Conservation (phyloP, 1,140 invertebrate genomes). For the Myzus persicae region DNA sequence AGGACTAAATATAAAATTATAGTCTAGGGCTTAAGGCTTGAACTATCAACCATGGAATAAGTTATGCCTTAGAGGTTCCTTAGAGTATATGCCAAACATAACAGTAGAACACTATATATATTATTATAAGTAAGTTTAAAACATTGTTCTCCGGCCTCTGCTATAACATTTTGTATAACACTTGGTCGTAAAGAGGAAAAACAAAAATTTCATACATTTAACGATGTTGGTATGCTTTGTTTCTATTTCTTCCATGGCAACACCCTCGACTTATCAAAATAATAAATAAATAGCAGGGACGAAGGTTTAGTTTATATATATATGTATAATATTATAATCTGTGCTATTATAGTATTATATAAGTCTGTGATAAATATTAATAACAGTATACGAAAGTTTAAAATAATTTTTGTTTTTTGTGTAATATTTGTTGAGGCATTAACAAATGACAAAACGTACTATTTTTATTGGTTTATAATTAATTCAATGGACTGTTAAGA, state of each 20-base stretch:
- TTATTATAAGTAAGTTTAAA: too few relatives aligned
- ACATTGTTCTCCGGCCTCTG: too few relatives aligned
- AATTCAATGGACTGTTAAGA: background rate
- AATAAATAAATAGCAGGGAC: background rate
- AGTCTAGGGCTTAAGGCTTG: too few relatives aligned
- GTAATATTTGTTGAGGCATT: background rate
- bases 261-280: background rate
- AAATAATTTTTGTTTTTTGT: background rate
- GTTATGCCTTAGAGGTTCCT: too few relatives aligned
- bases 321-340: background rate
- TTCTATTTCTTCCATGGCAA: slow-evolving; percentile 15
- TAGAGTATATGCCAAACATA: too few relatives aligned
- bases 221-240: background rate
- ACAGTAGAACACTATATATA: too few relatives aligned
- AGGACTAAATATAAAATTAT: too few relatives aligned
- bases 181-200: too few relatives aligned
- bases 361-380: background rate
- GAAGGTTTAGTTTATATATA: background rate
- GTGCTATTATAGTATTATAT: too few relatives aligned
- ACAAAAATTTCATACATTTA: too few relatives aligned
- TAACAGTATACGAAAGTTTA: background rate
- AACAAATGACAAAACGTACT: background rate
- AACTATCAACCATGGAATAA: too few relatives aligned
- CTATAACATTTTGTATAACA: too few relatives aligned
- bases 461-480: background rate